A percentile compares a stretch with the other conserved stretches of the same genome.
These are phyloP conservation scores for Rhyacichthys aspro DNA, from an alignment of 2,797 vertebrate species.

Conservation along the genomic window DNA sequence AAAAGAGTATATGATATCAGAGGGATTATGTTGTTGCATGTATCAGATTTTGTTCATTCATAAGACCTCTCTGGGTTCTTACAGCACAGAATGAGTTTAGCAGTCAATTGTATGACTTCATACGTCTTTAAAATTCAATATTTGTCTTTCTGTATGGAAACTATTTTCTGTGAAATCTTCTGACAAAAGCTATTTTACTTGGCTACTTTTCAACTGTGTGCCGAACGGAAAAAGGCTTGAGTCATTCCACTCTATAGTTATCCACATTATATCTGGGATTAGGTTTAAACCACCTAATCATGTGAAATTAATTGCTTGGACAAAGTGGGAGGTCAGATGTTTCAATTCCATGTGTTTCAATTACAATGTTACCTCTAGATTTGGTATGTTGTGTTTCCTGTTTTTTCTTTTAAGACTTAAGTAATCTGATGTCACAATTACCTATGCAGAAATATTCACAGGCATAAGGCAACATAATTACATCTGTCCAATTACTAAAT, in stretches of 20 bases:
- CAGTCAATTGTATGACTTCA: constrained; percentile 57
- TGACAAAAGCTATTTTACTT: constrained; percentile 44
- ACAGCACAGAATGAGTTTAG: constrained; percentile 34
- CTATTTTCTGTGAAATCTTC: constrained; percentile 3
- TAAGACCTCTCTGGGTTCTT: constrained; percentile 6
- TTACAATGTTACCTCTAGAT: constrained; percentile 48
- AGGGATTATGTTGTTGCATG: constrained; percentile 10
- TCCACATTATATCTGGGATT: constrained; percentile 65
- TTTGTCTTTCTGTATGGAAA: constrained; percentile 15
- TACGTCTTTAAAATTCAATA: constrained; percentile 15
- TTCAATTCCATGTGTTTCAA: constrained; percentile 36
- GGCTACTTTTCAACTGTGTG: constrained; percentile 42
- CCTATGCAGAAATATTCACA: too few relatives aligned
- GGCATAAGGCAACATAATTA: too few relatives aligned
- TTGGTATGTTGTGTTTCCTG: constrained; percentile 17
- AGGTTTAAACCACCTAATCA: constrained; percentile 63
- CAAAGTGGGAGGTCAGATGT: constrained; percentile 59
- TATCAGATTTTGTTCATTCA: constrained; percentile 10
- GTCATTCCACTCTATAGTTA: constrained; percentile 50
- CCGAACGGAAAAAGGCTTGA: constrained; percentile 30
- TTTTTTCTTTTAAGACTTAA: neutral
- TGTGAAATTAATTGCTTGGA: constrained; percentile 69
- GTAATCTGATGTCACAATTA: too few relatives aligned
- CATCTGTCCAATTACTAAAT: too few relatives aligned
- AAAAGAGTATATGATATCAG: constrained; percentile 24